Percentiles rank a stretch among this genome's conserved stretches.
Evolutionary conservation across 2,113 vertebrate species (phyloP).

Genomic region (Mohoua ochrocephala): DNA sequence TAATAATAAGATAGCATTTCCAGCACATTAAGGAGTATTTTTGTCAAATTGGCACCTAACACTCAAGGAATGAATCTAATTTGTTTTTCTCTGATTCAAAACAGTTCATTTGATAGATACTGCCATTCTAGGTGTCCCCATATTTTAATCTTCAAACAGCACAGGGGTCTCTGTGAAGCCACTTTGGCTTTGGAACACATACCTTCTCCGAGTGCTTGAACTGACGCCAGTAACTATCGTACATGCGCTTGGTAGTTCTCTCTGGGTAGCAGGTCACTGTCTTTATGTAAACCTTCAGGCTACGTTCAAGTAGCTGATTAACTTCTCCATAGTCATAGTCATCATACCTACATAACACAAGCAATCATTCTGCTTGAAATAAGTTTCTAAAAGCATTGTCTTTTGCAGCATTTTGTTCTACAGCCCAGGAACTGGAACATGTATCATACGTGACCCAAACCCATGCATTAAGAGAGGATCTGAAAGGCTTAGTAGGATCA

Average conservation of each 20-base stretch:
- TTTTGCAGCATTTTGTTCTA: neutral
- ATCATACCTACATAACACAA: constrained; percentile 76
- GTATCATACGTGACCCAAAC: neutral
- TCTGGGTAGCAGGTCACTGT: constrained; percentile 88
- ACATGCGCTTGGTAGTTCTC: constrained; percentile 85
- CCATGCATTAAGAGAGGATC: neutral
- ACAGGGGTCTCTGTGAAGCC: neutral
- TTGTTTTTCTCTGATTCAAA: neutral
- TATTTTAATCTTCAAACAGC: neutral
- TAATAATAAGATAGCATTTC: neutral
- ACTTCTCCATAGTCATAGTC: constrained; percentile 88
- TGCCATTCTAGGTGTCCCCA: neutral
- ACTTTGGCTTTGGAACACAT: neutral
- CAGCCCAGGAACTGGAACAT: neutral
- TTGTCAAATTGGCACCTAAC: neutral
- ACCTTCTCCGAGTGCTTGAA: constrained; percentile 89
- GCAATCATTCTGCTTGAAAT: neutral
- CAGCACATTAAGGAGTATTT: neutral
- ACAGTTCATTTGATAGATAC: neutral
- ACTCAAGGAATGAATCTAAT: neutral
- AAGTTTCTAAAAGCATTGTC: neutral
- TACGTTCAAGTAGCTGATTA: constrained; percentile 85
- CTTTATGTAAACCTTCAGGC: constrained; percentile 88
- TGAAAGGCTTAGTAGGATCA: neutral
- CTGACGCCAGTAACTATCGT: constrained; percentile 84